Base-by-base conservation (phyloP, 2,888 invertebrate species). In the Drosophila putrida region DNA sequence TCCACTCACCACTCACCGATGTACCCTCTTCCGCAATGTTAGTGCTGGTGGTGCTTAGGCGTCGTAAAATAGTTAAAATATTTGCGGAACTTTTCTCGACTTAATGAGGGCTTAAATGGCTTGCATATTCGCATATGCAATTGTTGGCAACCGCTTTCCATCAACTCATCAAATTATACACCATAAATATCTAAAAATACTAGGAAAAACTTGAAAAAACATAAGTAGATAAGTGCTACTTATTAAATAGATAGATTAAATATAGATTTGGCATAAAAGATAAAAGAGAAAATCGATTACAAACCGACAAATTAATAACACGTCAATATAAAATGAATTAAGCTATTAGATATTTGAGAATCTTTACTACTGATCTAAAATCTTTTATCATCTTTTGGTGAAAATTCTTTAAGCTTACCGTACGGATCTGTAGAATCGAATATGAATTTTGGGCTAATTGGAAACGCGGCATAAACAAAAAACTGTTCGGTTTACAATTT, bases 51-150 rank as follows among this genome's bases (percentile, higher is more conserved):
- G 75, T 78, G 73, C 78, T 71, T 78, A 80, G 80, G 80, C 78
- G 76, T 71, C 71, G 76, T 80, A 71, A 78, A 80, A 80, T 80
- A 80, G 80, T 80, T 80, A 67, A 80, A 80, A 80, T 80, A 78
- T 80, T 78, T 78, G 67, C 55, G 64, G 55, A 78, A 80, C 71
- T 80, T 80, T 80, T 64, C 41, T 69, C 51, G 80, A 76, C 80
- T 80, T 80, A 80, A 80, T 80, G 80, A 80, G 80, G 71, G 80
- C 73, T 80, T 78, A 80, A 80, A 80, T 80, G 73, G 80, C 76
- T 78, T 78, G 64, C 75, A 75, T 75, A 71, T 53, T 55, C 39
- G 44, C 51, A 54, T 43, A 74, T 78, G 80, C 78, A 76, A 76
- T 78, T 80, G 78, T 76, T 65, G 64, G 69, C 39, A 61, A 55